A percentile compares a stretch with the other conserved stretches of the same genome.
phyloP scores from a whole-genome alignment of 1,140 invertebrate genomes.

The Globodera ellingtonae region DNA sequence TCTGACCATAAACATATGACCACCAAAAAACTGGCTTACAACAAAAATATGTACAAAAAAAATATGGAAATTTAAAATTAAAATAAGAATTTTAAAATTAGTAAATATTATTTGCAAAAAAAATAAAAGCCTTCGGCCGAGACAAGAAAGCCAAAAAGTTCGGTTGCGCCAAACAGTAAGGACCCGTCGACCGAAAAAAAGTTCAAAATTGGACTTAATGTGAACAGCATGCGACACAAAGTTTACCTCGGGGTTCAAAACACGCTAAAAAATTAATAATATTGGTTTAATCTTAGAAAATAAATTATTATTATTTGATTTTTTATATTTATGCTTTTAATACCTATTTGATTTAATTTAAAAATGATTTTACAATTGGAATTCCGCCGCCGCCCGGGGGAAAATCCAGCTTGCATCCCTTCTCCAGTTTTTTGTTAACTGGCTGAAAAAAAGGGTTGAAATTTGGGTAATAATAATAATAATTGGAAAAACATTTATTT shows the following conservation, averaged over 20 bases:
- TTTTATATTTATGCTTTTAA: not conserved
- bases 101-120: not conserved
- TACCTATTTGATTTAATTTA: not conserved
- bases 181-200: not conserved
- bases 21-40: too few relatives aligned
- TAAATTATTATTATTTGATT: too few relatives aligned
- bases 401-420: not conserved
- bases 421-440: not conserved
- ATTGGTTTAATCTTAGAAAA: too few relatives aligned
- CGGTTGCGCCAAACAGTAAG: not conserved
- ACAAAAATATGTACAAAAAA: too few relatives aligned
- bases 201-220: not conserved
- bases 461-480: too few relatives aligned
- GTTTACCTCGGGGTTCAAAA: not conserved
- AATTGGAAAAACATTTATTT: too few relatives aligned
- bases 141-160: too few relatives aligned
- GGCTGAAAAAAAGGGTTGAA: not conserved
- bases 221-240: not conserved
- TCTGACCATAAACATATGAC: too few relatives aligned
- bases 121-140: too few relatives aligned
- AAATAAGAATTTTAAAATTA: not conserved
- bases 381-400: not conserved
- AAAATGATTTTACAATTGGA: not conserved
- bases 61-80: too few relatives aligned
- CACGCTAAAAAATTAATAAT: not conserved